phyloP scores from a whole-genome alignment of 2,888 invertebrate species.

The Villa cingulata region DNA sequence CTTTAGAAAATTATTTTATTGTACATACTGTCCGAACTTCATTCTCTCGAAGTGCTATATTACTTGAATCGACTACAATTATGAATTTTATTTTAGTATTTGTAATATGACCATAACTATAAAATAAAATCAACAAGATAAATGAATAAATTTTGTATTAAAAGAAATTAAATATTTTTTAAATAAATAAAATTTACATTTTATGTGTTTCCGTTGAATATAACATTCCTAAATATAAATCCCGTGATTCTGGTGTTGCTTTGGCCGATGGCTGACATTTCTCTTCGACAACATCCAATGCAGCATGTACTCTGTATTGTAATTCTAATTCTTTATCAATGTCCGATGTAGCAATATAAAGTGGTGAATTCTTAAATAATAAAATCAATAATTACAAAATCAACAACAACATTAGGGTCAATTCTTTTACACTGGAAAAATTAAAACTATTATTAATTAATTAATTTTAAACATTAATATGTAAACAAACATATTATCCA shows the following conservation, averaged over 20 bases:
- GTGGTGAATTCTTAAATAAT: slow-evolving; percentile 66
- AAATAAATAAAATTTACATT: slow-evolving; percentile 47
- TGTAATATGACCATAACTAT: slow-evolving; percentile 88
- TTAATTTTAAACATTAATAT: no score
- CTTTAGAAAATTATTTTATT: no score
- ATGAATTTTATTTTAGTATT: slow-evolving; percentile 93
- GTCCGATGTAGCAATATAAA: slow-evolving; percentile 66
- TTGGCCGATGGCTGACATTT: slow-evolving; percentile 42
- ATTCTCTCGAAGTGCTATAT: slow-evolving; percentile 77
- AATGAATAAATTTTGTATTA: not conserved
- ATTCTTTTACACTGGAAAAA: no score
- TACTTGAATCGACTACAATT: slow-evolving; percentile 80
- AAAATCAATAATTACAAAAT: no score
- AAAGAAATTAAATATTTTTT: not conserved
- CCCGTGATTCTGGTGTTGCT: slow-evolving; percentile 62
- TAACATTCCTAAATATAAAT: slow-evolving; percentile 79
- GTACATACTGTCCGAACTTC: slow-evolving; percentile 75
- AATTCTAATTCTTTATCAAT: slow-evolving; percentile 74
- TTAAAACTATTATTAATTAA: no score
- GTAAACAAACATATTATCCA: no score
- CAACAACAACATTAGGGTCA: no score
- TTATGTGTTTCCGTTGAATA: slow-evolving; percentile 93
- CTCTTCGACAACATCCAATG: slow-evolving; percentile 35
- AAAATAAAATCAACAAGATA: not conserved
- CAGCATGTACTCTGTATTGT: slow-evolving; percentile 88